Percentiles rank a stretch among this genome's conserved stretches.
Conservation (phyloP, 2,888 invertebrate species). For the Macrosiphum euphorbiae region DNA sequence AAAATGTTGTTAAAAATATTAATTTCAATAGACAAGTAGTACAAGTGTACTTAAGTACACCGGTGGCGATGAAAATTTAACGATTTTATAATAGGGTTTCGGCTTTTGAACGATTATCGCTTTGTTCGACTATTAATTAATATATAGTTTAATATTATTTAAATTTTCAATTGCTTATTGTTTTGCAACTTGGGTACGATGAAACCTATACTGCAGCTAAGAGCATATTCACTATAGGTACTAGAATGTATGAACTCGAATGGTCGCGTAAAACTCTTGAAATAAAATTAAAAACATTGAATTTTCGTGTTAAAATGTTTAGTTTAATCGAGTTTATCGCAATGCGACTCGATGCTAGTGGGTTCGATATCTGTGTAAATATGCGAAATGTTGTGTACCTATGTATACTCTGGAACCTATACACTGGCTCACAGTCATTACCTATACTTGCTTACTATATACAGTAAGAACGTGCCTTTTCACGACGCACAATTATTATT, state of each 20-base stretch:
- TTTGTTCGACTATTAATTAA: background rate
- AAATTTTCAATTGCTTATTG: background rate
- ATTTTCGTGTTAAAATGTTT: background rate
- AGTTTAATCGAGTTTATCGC: background rate
- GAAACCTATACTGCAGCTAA: background rate
- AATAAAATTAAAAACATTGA: background rate
- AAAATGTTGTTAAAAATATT: background rate
- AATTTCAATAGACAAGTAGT: background rate
- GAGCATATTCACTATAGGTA: background rate
- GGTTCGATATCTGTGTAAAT: background rate
- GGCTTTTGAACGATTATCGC: background rate
- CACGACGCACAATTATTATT: background rate
- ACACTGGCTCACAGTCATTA: background rate
- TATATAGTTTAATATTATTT: background rate
- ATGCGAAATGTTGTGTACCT: background rate
- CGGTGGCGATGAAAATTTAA: background rate
- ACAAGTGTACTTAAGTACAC: background rate
- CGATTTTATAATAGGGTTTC: background rate
- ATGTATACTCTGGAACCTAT: background rate
- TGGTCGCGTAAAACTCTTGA: background rate
- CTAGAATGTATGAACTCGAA: background rate
- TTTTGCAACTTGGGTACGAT: background rate
- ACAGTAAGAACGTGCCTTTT: background rate
- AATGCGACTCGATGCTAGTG: background rate
- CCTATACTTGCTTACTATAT: background rate